Evolutionary conservation across 2,113 vertebrate species (phyloP).

Genomic region (Atractosteus spatula): DNA sequence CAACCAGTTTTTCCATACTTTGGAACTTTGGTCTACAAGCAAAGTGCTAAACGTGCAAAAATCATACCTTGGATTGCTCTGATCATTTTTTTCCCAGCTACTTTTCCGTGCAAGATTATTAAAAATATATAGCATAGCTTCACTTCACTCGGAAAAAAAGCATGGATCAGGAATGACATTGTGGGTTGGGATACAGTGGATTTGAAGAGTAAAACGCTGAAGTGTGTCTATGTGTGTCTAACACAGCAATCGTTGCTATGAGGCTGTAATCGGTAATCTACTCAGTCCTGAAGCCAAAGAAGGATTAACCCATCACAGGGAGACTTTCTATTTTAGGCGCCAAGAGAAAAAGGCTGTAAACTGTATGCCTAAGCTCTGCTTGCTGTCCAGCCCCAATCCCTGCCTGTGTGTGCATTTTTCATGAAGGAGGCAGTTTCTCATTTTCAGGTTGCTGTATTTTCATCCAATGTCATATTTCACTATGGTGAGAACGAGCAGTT

Average conservation of each 20-base stretch:
- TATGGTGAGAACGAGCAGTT: background rate
- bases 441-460: background rate
- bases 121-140: too few relatives aligned
- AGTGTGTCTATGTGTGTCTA: constrained; percentile 28
- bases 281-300: constrained; percentile 58
- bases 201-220: background rate
- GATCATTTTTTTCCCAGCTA: too few relatives aligned
- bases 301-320: constrained; percentile 68
- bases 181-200: background rate
- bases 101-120: too few relatives aligned
- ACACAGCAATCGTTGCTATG: constrained; percentile 46
- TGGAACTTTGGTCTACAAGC: too few relatives aligned
- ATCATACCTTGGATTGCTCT: too few relatives aligned
- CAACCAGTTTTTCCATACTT: too few relatives aligned
- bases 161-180: constrained; percentile 40
- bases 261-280: constrained; percentile 63
- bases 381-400: constrained; percentile 7
- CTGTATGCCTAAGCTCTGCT: constrained; percentile 22
- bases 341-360: constrained; percentile 50
- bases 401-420: background rate
- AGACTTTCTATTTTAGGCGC: constrained; percentile 70
- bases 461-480: background rate
- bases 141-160: constrained; percentile 25
- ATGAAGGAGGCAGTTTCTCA: background rate
- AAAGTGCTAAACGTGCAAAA: too few relatives aligned